phyloP scores from a whole-genome alignment of 2,797 vertebrate species.

The Mormyrus proboscirostris region DNA sequence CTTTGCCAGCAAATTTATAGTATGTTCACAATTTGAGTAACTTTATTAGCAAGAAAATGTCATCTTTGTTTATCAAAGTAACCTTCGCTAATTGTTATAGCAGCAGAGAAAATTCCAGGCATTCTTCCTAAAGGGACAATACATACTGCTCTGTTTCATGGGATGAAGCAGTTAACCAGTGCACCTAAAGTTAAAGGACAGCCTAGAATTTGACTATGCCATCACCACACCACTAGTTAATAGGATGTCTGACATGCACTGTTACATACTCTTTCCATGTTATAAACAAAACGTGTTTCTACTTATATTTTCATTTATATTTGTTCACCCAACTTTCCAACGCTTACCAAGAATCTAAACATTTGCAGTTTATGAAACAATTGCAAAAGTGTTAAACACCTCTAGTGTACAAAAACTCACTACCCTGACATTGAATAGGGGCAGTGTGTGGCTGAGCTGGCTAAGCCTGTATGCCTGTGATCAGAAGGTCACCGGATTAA shows the following conservation, averaged over 20 bases:
- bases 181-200: background rate
- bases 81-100: background rate
- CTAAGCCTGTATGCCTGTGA: background rate
- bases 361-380: background rate
- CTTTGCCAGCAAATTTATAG: background rate
- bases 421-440: background rate
- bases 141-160: background rate
- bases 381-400: background rate
- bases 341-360: background rate
- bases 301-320: background rate
- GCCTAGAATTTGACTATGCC: background rate
- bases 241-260: background rate
- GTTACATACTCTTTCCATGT: background rate
- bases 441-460: background rate
- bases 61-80: background rate
- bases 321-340: background rate
- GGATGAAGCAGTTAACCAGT: background rate
- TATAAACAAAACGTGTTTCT: background rate
- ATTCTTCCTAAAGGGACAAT: background rate
- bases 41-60: background rate
- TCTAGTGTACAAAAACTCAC: background rate
- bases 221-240: background rate
- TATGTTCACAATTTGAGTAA: background rate
- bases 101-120: background rate
- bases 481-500: background rate